A percentile compares a stretch with the other conserved stretches of the same genome.
Conservation (phyloP, 2,113 vertebrate species). For the Istiophorus platypterus region DNA sequence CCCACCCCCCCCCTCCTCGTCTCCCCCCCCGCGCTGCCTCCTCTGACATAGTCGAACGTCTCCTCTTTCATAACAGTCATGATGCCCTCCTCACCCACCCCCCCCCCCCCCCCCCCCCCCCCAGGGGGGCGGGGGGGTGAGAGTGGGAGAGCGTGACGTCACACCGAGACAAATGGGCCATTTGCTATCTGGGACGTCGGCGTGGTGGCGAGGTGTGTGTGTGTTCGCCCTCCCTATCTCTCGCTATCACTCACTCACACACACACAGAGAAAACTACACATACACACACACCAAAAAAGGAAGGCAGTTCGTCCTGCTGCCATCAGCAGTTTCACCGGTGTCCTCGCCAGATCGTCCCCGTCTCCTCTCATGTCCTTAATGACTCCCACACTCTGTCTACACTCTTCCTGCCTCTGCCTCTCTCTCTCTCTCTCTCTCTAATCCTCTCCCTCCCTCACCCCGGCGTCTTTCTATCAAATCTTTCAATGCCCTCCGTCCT, state of each 20-base stretch:
- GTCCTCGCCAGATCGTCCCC: conserved; percentile 63
- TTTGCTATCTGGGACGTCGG: conserved; percentile 66
- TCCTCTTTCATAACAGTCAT: not conserved
- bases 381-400: conserved; percentile 39
- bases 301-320: conserved; percentile 43
- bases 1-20: not conserved
- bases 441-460: not conserved
- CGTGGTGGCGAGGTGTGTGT: conserved; percentile 4
- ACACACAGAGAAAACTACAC: no score
- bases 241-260: not conserved
- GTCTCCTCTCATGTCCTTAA: conserved; percentile 69
- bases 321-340: conserved; percentile 74
- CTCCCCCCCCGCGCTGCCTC: not conserved
- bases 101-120: no score
- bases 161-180: conserved; percentile 63
- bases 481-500: not conserved
- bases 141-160: no score
- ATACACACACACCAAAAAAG: not conserved
- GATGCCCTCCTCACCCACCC: no score
- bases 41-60: not conserved
- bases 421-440: not conserved
- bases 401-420: not conserved
- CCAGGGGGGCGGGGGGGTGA: no score
- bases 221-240: conserved; percentile 5
- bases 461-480: not conserved